Percentiles rank a stretch among this genome's conserved stretches.
Conservation (phyloP, 2,888 invertebrate genomes). For the Bombylius discolor region DNA sequence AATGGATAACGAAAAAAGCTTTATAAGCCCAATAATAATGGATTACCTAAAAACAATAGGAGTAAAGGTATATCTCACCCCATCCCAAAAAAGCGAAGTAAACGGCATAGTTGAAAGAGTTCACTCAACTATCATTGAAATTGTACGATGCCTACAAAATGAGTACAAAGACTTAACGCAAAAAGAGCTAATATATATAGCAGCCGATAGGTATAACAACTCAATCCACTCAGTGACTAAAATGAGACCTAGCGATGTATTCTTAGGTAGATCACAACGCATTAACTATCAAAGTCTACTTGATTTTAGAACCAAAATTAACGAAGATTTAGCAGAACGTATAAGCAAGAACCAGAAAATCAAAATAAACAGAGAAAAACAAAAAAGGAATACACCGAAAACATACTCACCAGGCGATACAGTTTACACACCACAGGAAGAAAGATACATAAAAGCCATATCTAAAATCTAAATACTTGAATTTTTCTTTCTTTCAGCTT, state of each 20-base stretch:
- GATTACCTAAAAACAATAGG: background rate
- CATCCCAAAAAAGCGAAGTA: background rate
- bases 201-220: conserved; percentile 7
- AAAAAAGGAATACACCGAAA: conserved; percentile 7
- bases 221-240: conserved; percentile 12
- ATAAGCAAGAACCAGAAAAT: conserved; percentile 14
- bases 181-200: background rate
- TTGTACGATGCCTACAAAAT: background rate
- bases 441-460: background rate
- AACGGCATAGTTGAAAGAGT: background rate
- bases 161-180: background rate
- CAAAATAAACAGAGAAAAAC: conserved; percentile 6
- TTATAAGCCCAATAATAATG: background rate
- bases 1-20: background rate
- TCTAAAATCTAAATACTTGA: too few species aligned
- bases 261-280: conserved; percentile 13
- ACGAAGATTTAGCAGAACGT: too few species aligned
- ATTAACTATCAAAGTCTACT: conserved; percentile 13
- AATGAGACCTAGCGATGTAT: conserved; percentile 11
- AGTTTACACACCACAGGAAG: conserved; percentile 3
- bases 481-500: too few species aligned
- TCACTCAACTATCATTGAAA: background rate
- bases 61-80: background rate
- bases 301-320: conserved; percentile 12
- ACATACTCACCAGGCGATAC: conserved; percentile 5